These are phyloP conservation scores for Plusia festucae DNA, from an alignment of 2,888 invertebrate genomes.

Conservation along the genomic window DNA sequence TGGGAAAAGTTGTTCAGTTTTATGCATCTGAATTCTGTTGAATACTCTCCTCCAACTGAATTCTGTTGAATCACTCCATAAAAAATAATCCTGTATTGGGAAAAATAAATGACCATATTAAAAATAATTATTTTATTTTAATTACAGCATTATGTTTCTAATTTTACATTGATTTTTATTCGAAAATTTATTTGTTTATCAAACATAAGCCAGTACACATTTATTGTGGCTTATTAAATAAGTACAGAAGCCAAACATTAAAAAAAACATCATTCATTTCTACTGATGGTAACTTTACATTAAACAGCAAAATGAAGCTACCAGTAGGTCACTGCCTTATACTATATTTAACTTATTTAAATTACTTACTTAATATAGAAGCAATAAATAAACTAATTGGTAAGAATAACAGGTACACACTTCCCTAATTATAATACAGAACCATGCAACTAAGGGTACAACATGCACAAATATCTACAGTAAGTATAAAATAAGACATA, in stretches of 20 bases:
- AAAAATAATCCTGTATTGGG: no score
- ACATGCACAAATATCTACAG: background rate
- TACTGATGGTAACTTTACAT: constrained; percentile 35
- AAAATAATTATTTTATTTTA: constrained; percentile 63
- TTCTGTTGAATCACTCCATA: no score
- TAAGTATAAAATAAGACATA: background rate
- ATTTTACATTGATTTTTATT: constrained; percentile 21
- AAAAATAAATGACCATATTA: constrained; percentile 42
- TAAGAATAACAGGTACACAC: constrained; percentile 64
- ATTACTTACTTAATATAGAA: constrained; percentile 29
- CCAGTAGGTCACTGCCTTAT: constrained; percentile 19
- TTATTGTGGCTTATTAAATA: constrained; percentile 49
- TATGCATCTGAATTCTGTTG: no score
- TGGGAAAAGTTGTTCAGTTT: no score
- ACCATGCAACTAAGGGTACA: constrained; percentile 34
- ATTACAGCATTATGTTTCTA: constrained; percentile 38
- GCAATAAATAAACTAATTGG: constrained; percentile 61
- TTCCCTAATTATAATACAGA: constrained; percentile 33
- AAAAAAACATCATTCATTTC: constrained; percentile 32
- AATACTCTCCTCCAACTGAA: no score
- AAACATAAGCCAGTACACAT: constrained; percentile 28
- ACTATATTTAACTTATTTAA: constrained; percentile 29
- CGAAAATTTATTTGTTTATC: constrained; percentile 23
- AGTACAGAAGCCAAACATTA: constrained; percentile 58
- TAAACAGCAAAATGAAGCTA: constrained; percentile 31